Percentiles rank a stretch among this genome's conserved stretches.
Evolutionary conservation across 2,888 invertebrate genomes (phyloP).

Genomic region (Synergus gifuensis): DNA sequence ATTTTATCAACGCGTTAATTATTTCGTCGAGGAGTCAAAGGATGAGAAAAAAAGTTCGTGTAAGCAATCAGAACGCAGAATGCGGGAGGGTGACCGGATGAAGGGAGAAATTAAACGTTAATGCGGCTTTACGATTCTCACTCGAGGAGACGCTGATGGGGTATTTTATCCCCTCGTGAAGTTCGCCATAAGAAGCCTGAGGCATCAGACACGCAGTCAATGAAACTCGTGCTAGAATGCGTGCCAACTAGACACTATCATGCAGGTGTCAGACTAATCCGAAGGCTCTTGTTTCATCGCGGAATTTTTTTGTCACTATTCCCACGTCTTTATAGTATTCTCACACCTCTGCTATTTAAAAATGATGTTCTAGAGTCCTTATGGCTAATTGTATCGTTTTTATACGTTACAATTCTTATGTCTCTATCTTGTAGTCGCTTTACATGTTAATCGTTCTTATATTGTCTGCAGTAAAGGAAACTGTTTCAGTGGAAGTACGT

Average conservation of each 20-base stretch:
- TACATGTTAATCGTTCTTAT: neutral
- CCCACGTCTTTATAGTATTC: neutral
- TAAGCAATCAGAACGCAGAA: constrained; percentile 38
- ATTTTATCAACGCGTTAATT: constrained; percentile 40
- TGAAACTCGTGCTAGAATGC: constrained; percentile 52
- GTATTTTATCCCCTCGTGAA: constrained; percentile 48
- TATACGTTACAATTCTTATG: neutral
- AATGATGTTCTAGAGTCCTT: neutral
- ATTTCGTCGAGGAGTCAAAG: constrained; percentile 38
- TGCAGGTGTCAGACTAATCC: constrained; percentile 70
- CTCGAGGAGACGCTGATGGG: constrained; percentile 44
- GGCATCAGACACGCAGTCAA: constrained; percentile 55
- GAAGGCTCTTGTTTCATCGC: constrained; percentile 46
- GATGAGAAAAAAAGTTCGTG: constrained; percentile 36
- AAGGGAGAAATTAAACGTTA: constrained; percentile 38
- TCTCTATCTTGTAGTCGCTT: neutral
- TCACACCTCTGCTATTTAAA: neutral
- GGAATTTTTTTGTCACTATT: neutral
- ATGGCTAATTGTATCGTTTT: neutral
- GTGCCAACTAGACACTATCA: constrained; percentile 56
- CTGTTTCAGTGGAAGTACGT: constrained; percentile 11
- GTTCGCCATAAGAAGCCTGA: constrained; percentile 50
- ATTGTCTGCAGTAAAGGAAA: neutral
- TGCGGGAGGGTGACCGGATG: constrained; percentile 37
- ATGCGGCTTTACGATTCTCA: constrained; percentile 35